Conservation (phyloP, 53 echinoderm and acorn worm species). For the Echinarachnius parma region DNA sequence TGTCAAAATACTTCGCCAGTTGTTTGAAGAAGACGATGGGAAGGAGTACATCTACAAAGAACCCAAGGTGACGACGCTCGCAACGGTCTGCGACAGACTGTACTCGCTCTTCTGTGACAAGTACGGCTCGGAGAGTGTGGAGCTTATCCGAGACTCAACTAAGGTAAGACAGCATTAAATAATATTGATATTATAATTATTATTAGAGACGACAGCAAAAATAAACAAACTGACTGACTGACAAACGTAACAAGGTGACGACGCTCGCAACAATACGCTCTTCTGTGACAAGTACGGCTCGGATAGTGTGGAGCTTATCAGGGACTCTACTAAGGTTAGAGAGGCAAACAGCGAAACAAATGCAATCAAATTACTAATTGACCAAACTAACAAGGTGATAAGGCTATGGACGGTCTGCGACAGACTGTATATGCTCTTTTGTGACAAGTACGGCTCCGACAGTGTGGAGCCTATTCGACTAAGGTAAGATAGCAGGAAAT, state of each 20-base stretch:
- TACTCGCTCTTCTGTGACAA: constrained; percentile 69
- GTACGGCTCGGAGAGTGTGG: constrained; percentile 80
- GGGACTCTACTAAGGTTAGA: constrained; percentile 86
- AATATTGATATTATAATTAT: too few relatives aligned
- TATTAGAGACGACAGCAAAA: too few relatives aligned
- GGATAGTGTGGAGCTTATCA: constrained; percentile 79
- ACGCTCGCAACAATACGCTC: constrained; percentile 62
- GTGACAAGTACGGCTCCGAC: constrained; percentile 82
- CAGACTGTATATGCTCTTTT: constrained; percentile 65
- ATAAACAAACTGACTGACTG: too few relatives aligned
- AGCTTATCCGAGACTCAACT: constrained; percentile 76
- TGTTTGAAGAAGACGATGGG: constrained; percentile 98
- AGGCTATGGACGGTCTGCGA: constrained; percentile 74
- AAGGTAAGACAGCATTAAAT: too few relatives aligned
- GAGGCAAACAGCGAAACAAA: too few relatives aligned
- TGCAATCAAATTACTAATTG: too few relatives aligned
- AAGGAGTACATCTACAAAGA: constrained; percentile 99
- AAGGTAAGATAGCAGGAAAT: too few relatives aligned
- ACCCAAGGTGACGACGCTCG: constrained; percentile 80
- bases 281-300: constrained; percentile 85
- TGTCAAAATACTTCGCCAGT: too few relatives aligned
- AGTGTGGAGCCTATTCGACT: too few relatives aligned
- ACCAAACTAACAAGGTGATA: constrained; percentile 87
- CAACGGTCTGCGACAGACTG: constrained; percentile 78
- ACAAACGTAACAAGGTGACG: constrained; percentile 90